phyloP scores from a whole-genome alignment of 2,888 invertebrate genomes.

The Stenotaenia linearis region DNA sequence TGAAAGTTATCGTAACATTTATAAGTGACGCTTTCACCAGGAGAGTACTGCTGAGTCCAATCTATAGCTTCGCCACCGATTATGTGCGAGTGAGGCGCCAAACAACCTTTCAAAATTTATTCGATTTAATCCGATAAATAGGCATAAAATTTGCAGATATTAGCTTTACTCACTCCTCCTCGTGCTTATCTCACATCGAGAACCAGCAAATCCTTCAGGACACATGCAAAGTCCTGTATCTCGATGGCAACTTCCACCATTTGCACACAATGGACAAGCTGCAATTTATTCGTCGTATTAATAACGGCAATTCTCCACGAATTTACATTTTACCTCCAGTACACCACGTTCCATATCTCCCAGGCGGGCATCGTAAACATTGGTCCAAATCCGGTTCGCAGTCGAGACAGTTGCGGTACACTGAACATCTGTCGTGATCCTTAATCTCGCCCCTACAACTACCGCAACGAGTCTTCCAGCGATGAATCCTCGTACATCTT shows the following conservation, averaged over 20 bases:
- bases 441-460: not conserved
- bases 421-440: not conserved
- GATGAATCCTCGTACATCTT: not conserved
- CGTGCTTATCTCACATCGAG: not conserved
- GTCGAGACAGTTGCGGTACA: conserved; percentile 32
- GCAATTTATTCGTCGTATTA: not conserved
- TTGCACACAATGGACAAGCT: not conserved
- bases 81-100: not conserved
- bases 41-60: not conserved
- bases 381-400: conserved; percentile 27
- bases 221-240: not conserved
- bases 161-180: no score
- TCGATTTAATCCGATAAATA: no score
- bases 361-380: conserved; percentile 33
- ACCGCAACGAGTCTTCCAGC: not conserved
- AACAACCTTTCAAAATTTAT: not conserved
- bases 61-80: not conserved
- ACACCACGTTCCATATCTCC: conserved; percentile 35
- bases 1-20: conserved; percentile 31
- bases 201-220: not conserved
- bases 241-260: not conserved
- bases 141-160: no score
- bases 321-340: conserved; percentile 36
- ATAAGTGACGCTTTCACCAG: not conserved
- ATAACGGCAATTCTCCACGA: no score